Evolutionary conservation across 2,113 vertebrate genomes (phyloP).

Genomic region (Cepphus grylle): DNA sequence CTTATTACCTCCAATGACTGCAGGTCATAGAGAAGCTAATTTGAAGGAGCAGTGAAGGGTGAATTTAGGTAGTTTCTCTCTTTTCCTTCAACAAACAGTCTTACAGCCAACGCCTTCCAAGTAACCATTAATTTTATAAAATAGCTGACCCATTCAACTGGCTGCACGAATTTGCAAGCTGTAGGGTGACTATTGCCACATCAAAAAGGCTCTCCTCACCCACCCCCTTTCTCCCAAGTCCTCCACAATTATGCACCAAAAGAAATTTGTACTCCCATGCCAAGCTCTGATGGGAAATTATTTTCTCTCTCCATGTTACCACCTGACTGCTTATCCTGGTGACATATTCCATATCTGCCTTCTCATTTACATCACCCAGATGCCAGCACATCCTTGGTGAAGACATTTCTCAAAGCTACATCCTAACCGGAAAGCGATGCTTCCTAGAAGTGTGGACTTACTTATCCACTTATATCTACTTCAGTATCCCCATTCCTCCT

Average conservation of each 20-base stretch:
- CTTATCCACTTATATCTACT: neutral
- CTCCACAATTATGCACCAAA: neutral
- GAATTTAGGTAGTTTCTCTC: neutral
- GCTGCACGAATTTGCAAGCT: neutral
- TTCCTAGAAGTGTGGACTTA: neutral
- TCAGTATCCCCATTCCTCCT: neutral
- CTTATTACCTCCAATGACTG: neutral
- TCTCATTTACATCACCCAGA: neutral
- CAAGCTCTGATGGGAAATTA: neutral
- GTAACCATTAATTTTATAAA: neutral
- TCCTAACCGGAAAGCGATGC: neutral
- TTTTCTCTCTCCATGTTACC: neutral
- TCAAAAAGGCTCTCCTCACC: neutral
- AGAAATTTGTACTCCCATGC: neutral
- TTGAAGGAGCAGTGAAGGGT: neutral
- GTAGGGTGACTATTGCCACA: neutral
- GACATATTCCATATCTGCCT: neutral
- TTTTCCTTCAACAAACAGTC: neutral
- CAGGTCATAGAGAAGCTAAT: neutral
- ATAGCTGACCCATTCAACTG: neutral
- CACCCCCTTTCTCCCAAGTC: neutral
- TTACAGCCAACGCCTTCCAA: neutral
- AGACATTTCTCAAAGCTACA: neutral
- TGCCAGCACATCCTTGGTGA: neutral
- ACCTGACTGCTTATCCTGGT: neutral